Evolutionary conservation across 2,888 invertebrate genomes (phyloP), one percentile per base, ranked within the genome.

Genomic region (Chrysotoxum bicinctum): DNA sequence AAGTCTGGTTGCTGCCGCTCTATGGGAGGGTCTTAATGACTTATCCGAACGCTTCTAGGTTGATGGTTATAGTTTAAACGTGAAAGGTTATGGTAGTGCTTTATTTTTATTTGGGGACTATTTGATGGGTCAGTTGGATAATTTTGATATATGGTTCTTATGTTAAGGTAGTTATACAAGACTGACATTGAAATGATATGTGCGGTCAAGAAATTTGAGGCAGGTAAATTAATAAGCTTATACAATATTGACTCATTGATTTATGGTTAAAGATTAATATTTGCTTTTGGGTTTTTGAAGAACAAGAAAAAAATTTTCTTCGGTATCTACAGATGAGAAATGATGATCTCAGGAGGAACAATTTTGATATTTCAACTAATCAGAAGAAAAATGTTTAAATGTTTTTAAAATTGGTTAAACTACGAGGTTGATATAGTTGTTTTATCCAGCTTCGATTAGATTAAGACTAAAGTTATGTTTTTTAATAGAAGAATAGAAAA

Each of bases 21-120:
- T 79, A 23, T 48, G 81, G 73, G 76, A 73, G 81, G 80, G 81
- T 81, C 85, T 76, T 81, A 81, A 85, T 81, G 85, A 85, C 81
- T 81, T 81, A 85, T 81, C 81, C 80, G 56, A 69, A 77, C 68
- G 85, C 80, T 81, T 85, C 85, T 81, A 85, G 85, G 62, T 81
- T 81, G 66, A 66, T 50, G 54, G 75, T 68, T 60, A 69, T 66
- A 50, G 50, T 76, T 62, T 68, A 43, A 72, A 77, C 75, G 75
- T 81, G 75, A 77, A 83, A 70, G 78, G 78, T 77, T 68, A 73
- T 80, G 75, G 75, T 54, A 81, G 54, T 56, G 66, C 70, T 35
- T 43, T 43, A 35, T 69, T 12, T 48, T n/a, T 30, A 19, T 54
- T 69, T 43, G 32, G 23, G 58, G 21, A 21, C 75, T 75, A 52